Conservation (phyloP, 2,113 vertebrate species). For the Etia nguti region DNA sequence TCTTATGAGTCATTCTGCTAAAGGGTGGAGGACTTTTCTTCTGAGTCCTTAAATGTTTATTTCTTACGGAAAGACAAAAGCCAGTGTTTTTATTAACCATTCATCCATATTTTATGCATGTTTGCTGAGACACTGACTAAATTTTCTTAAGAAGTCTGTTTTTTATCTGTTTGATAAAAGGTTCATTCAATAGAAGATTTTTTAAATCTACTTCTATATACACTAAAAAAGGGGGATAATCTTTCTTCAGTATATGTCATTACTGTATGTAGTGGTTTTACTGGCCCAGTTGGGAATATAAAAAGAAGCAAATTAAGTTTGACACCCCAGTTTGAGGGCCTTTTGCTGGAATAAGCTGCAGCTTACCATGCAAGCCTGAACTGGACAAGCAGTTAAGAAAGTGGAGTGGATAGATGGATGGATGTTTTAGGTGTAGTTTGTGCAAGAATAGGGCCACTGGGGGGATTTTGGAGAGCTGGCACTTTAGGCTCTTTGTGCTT, state of each 20-base stretch:
- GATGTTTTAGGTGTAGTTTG: background rate
- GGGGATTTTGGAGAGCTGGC: accelerated
- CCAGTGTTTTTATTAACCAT: background rate
- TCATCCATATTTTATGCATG: background rate
- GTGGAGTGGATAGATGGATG: background rate
- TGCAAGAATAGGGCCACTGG: background rate
- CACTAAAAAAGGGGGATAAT: background rate
- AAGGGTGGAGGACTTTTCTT: background rate
- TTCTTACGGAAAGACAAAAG: background rate
- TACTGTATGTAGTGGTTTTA: background rate
- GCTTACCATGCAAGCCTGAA: background rate
- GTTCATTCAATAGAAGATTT: background rate
- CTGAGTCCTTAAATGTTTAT: background rate
- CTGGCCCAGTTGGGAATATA: background rate
- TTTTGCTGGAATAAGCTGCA: background rate
- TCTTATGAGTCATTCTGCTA: background rate
- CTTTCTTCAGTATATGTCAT: background rate
- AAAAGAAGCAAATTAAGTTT: background rate
- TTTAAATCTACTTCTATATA: accelerated
- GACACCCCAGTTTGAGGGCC: background rate
- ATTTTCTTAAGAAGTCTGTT: background rate
- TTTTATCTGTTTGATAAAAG: background rate
- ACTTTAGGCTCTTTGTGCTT: accelerated
- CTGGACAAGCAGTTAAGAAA: background rate
- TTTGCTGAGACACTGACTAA: background rate